These are phyloP conservation scores for Lepidothrix coronata DNA, from an alignment of 2,113 vertebrate genomes.

Conservation along the genomic window DNA sequence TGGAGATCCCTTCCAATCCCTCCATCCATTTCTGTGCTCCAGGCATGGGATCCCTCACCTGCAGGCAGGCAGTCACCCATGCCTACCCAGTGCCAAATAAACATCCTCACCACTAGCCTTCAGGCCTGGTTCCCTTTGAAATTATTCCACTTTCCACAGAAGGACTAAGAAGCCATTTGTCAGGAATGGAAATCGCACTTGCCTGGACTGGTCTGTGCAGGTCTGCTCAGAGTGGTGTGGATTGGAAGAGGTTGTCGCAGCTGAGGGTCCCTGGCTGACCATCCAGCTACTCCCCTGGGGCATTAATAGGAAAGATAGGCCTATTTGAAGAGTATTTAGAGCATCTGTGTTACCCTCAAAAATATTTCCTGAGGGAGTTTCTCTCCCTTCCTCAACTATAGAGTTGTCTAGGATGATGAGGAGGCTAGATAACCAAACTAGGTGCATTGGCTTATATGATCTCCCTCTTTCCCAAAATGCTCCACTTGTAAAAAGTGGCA, in stretches of 20 bases:
- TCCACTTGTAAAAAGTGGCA: not conserved
- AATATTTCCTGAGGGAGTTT: not conserved
- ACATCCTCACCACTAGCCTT: not conserved
- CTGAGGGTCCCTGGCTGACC: not conserved
- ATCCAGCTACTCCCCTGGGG: not conserved
- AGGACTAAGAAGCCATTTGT: not conserved
- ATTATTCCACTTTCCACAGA: not conserved
- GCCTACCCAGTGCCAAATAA: not conserved
- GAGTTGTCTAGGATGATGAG: not conserved
- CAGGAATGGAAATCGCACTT: accelerated
- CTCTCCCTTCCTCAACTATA: not conserved
- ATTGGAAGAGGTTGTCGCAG: conserved; percentile 6
- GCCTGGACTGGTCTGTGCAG: not conserved
- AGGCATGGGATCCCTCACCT: not conserved
- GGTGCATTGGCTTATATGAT: not conserved
- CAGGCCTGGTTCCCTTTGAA: not conserved
- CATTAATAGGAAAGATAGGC: not conserved
- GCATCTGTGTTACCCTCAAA: not conserved
- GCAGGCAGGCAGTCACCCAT: not conserved
- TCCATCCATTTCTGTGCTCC: not conserved
- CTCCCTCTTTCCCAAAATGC: not conserved
- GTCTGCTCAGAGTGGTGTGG: not conserved
- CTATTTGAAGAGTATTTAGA: conserved; percentile 52
- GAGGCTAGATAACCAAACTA: not conserved
- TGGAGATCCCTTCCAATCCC: not conserved